phyloP scores from a whole-genome alignment of 2,113 vertebrate genomes.

The Tachycineta bicolor region DNA sequence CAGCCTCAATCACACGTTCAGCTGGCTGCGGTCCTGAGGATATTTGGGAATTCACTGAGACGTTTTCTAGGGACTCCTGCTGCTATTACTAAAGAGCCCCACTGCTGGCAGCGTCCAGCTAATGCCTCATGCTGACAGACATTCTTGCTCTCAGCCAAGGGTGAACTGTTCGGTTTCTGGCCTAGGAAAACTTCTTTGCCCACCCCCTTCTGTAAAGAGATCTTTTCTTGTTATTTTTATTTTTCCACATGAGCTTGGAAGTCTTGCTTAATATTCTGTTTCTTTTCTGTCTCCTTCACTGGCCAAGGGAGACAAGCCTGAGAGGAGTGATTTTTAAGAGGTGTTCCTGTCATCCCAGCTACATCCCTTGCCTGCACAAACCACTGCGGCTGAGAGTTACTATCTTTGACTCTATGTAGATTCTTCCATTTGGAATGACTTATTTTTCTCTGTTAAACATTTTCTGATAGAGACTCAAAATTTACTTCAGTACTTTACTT shows the following conservation, averaged over 20 bases:
- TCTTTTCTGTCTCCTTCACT: neutral
- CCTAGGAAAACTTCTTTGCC: neutral
- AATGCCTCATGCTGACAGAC: neutral
- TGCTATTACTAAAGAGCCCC: neutral
- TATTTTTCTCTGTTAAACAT: neutral
- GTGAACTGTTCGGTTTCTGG: neutral
- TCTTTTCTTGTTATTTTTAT: neutral
- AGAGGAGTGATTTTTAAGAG: neutral
- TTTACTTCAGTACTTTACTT: neutral
- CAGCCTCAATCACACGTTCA: neutral
- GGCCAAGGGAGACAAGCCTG: neutral
- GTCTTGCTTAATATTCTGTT: neutral
- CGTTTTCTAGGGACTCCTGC: neutral
- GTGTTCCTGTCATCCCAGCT: neutral
- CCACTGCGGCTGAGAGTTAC: neutral
- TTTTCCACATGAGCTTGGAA: neutral
- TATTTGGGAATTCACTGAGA: neutral
- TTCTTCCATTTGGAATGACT: neutral
- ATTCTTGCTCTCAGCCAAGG: neutral
- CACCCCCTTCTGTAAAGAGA: neutral
- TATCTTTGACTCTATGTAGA: fast-evolving
- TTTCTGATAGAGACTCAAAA: neutral
- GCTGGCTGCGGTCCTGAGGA: neutral
- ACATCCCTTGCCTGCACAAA: neutral
- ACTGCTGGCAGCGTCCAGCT: neutral